These are phyloP conservation scores for Alethe diademata DNA, from an alignment of 2,113 vertebrate genomes.

Conservation along the genomic window DNA sequence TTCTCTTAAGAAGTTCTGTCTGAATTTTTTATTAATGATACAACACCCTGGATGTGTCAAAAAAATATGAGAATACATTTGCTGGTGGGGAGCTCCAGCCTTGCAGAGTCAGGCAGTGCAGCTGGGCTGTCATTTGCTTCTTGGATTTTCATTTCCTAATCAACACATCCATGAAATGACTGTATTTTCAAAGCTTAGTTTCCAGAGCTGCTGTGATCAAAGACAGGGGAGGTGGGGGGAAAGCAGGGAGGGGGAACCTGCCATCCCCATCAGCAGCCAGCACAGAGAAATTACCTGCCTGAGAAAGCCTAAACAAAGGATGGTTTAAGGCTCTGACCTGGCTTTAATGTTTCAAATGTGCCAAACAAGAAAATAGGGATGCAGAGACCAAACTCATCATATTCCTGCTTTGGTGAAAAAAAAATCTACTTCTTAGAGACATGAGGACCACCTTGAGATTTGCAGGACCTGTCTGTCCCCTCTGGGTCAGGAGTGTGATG, in stretches of 20 bases:
- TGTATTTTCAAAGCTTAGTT: slow-evolving; percentile 47
- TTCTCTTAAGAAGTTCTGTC: slow-evolving; percentile 47
- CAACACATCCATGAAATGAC: slow-evolving; percentile 42
- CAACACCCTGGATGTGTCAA: slow-evolving; percentile 63
- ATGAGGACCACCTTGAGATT: fast-evolving
- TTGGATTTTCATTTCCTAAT: slow-evolving; percentile 58
- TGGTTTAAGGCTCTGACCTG: background rate
- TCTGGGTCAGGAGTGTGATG: background rate
- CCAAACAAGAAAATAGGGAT: background rate
- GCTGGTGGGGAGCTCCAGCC: slow-evolving; percentile 40
- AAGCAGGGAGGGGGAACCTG: background rate
- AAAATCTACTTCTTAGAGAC: background rate
- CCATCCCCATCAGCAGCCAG: background rate
- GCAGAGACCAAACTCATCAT: background rate
- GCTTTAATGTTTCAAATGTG: background rate
- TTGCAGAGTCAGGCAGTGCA: background rate
- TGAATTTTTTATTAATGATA: slow-evolving; percentile 64
- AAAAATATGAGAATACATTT: slow-evolving; percentile 44
- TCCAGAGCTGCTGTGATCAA: slow-evolving; percentile 55
- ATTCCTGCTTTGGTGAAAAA: background rate
- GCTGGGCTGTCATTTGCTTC: slow-evolving; percentile 34
- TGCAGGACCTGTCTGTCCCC: background rate
- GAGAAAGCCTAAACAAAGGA: background rate
- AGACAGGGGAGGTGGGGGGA: background rate
- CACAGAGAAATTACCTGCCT: background rate